Evolutionary conservation across 2,113 vertebrate genomes (phyloP).

Genomic region (Ptilonorhynchus violaceus): DNA sequence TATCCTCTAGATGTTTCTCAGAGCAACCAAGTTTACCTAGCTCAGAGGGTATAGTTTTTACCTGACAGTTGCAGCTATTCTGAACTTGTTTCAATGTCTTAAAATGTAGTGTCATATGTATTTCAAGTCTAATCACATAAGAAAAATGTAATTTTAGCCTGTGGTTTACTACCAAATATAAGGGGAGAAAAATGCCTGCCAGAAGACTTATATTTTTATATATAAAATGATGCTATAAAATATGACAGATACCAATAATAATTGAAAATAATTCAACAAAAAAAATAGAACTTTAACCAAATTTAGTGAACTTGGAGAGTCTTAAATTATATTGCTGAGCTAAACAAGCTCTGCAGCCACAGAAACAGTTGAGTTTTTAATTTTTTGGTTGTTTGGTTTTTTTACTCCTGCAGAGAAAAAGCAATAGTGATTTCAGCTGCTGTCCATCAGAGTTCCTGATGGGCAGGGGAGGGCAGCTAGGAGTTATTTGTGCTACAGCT

Average conservation of each 20-base stretch:
- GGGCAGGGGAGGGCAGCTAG: not conserved
- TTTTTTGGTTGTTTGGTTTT: not conserved
- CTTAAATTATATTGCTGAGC: not conserved
- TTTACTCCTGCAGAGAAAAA: not conserved
- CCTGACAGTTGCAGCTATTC: not conserved
- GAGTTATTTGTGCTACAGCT: not conserved
- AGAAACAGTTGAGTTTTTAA: not conserved
- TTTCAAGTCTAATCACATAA: not conserved
- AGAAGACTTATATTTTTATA: not conserved
- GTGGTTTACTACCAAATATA: not conserved
- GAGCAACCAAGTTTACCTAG: not conserved
- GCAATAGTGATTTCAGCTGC: not conserved
- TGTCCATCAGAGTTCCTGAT: not conserved
- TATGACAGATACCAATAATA: not conserved
- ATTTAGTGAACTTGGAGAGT: not conserved
- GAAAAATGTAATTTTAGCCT: not conserved
- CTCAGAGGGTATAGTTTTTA: not conserved
- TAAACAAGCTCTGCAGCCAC: not conserved
- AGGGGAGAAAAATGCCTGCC: not conserved
- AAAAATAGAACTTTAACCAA: not conserved
- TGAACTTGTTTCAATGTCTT: not conserved
- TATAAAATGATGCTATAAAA: not conserved
- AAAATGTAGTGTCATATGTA: not conserved
- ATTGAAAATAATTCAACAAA: not conserved
- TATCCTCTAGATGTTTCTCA: not conserved